Evolutionary conservation across 2,888 invertebrate species (phyloP), one percentile per base, ranked within the genome.

Genomic region (Diaphora mendica): DNA sequence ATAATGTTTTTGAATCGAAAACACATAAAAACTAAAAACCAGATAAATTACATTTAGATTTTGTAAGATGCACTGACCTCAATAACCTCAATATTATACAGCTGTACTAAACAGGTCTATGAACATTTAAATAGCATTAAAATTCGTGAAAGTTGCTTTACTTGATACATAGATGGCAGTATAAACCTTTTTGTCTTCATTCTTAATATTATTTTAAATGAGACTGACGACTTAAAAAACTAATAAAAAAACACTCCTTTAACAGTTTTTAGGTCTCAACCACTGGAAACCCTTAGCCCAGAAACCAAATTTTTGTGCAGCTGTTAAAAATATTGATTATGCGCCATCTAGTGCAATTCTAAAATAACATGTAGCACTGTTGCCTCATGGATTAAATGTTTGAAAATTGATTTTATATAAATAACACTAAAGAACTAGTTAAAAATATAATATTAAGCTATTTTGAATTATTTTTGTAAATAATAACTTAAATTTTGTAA

Each of bases 281-380:
- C n/a, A 20, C 20, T 20, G 17, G 0, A 20, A n/a, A 55, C 51
- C 9, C 23, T 23, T 9, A 11, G 3, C 3, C 51, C 9, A n/a
- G 23, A 13, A 62, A 2, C 15, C 20, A 15, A 5, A 48, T 20
- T 20, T 48, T 15, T 26, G 5, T 1, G 13, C n/a, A 55, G 62
- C 26, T 67, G 9, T 3, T 35, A n/a, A 5, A 55, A 35, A 68
- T 35, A n/a, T 48, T 3, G 15, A 13, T 33, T 35, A 20, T 30
- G 59, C 59, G 69, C 69, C 69, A 69, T 69, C 69, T 69, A 62
- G 26, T 26, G 20, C 17, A 30, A 51, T 26, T 20, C 30, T 69
- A 7, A 30, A 59, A 11, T 26, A 69, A 42, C 42, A 30, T 5
- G 8, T 69, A 30, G 59, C 42, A 69, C 69, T 69, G 59, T 69